Base-by-base conservation (phyloP, 92 coral and sea anemone genomes). In the Epizoanthus illoricatus region DNA sequence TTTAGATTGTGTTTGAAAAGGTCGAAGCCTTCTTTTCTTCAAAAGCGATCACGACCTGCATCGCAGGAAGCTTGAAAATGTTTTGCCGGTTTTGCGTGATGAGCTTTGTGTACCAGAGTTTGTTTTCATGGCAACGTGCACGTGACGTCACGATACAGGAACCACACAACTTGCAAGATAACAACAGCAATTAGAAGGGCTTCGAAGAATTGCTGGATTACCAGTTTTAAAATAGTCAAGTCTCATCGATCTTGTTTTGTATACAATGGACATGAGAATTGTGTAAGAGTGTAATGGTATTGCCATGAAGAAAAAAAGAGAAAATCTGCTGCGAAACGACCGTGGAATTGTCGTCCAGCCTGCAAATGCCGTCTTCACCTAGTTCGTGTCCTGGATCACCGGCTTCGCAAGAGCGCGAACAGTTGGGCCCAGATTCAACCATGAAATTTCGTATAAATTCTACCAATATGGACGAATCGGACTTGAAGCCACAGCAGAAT, bases 81-180 rank as follows among this genome's bases (percentile, higher is more conserved):
- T 28, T 28, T 28, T 28, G 33, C 33, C 33, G 33, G 33, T 28
- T 28, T 28, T 28, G 1, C 33, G 33, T 28, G 33, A 28, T 28
- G 33, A 28, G 33, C 1, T 28, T 28, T 28, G 33, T 28, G 33
- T 28, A 28, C 33, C 33, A 28, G 65, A 55, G 68, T 56, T 16
- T 19, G 80, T 75, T 75, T 23, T 20, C 56, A 63, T 75, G 67
- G 68, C 65, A 75, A 75, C 80, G 56, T 75, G 80, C 36, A 75
- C 80, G 56, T 75, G 80, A 59, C 80, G 69, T 58, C 80, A 75
- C 80, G 80, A 21, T 12, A 39, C 7, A 33, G 71, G 21, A 23
- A 21, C 39, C 65, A 55, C 63, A 23, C 61, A 73, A 20, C 11
- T 7, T 1, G 39, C 11, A 73, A 36, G 1, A 47, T 47, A 20